Evolutionary conservation across 2,888 invertebrate species (phyloP).

Genomic region (Philhelius pedissequus): DNA sequence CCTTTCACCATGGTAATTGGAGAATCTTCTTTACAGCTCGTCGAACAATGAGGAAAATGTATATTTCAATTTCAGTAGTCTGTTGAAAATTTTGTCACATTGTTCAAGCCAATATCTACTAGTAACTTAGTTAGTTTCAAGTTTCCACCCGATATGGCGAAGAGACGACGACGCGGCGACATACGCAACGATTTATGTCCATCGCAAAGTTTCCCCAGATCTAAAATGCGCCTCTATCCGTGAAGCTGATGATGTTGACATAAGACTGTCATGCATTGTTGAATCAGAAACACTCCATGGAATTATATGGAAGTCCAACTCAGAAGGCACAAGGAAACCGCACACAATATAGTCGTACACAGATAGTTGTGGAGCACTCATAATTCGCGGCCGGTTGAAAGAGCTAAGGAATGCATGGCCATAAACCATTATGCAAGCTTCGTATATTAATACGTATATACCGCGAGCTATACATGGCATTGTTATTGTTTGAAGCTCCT

Average conservation of each 20-base stretch:
- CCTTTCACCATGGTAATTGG: conserved; percentile 59
- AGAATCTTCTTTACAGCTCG: conserved; percentile 57
- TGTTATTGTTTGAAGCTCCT: conserved; percentile 21
- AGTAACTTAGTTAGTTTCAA: conserved; percentile 22
- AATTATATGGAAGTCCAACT: conserved; percentile 36
- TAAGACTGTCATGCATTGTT: conserved; percentile 49
- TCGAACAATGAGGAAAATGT: conserved; percentile 59
- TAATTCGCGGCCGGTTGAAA: conserved; percentile 5
- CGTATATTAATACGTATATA: no score
- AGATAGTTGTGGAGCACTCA: conserved; percentile 10
- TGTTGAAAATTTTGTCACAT: conserved; percentile 50
- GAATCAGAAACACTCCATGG: conserved; percentile 14
- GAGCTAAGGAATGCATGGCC: conserved; percentile 17
- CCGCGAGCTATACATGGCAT: conserved; percentile 25
- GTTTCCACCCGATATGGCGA: conserved; percentile 22
- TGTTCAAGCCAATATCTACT: conserved; percentile 10
- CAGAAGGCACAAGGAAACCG: conserved; percentile 18
- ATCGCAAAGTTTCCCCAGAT: neutral
- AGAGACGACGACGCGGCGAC: neutral
- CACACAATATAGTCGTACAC: conserved; percentile 10
- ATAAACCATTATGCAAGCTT: conserved; percentile 49
- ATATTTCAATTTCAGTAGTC: conserved; percentile 59
- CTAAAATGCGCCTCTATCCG: neutral
- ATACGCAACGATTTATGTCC: conserved; percentile 3
- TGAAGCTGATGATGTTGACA: conserved; percentile 36